phyloP scores from a whole-genome alignment of 2,888 invertebrate genomes.

The Alviniconcha strummeri region DNA sequence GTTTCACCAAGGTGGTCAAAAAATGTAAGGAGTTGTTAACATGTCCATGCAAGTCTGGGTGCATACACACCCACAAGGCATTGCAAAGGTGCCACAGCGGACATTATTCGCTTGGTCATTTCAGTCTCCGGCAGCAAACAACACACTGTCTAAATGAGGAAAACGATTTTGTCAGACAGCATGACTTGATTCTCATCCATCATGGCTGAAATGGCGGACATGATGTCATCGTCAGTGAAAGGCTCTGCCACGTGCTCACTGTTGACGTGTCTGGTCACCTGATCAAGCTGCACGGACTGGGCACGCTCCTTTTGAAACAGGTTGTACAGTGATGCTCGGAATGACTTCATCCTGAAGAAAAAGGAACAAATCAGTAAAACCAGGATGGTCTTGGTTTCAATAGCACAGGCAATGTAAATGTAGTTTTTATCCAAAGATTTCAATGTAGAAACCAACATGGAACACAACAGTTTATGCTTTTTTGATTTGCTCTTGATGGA shows the following conservation, averaged over 20 bases:
- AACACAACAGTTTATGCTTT: too few relatives aligned
- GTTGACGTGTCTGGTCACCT: slow-evolving; percentile 82
- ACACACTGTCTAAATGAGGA: slow-evolving; percentile 62
- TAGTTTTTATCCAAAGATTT: too few relatives aligned
- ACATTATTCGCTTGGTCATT: too few relatives aligned
- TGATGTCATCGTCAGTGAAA: slow-evolving; percentile 81
- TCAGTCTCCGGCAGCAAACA: slow-evolving; percentile 24
- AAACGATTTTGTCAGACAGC: slow-evolving; percentile 77
- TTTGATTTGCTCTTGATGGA: too few relatives aligned
- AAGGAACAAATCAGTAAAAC: neutral
- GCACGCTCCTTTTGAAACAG: slow-evolving; percentile 86
- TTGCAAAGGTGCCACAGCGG: too few relatives aligned
- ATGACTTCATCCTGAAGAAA: slow-evolving; percentile 77
- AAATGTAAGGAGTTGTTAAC: too few relatives aligned
- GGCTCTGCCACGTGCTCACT: slow-evolving; percentile 73
- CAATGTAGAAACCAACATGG: too few relatives aligned
- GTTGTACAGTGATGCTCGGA: slow-evolving; percentile 84
- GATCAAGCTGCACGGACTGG: slow-evolving; percentile 82
- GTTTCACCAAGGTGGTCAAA: too few relatives aligned
- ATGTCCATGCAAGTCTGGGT: too few relatives aligned
- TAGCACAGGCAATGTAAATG: too few relatives aligned
- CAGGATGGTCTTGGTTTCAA: too few relatives aligned
- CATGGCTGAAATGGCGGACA: slow-evolving; percentile 88
- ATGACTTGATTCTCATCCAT: slow-evolving; percentile 93
- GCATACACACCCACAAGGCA: too few relatives aligned